A percentile compares a stretch with the other conserved stretches of the same genome.
Conservation (phyloP, 2,113 vertebrate genomes). For the Todiramphus chloris region DNA sequence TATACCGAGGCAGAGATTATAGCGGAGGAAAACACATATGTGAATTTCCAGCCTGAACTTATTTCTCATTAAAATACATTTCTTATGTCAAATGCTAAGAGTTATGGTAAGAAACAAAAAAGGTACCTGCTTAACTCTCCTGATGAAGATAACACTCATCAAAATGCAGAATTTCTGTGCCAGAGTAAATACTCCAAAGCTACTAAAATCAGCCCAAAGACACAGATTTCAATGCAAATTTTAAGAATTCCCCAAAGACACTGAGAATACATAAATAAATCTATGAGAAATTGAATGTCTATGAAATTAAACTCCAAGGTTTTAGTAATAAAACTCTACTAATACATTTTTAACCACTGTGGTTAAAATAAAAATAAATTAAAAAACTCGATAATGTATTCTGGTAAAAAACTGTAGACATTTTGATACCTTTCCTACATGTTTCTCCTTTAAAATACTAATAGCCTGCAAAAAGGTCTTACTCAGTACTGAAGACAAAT, state of each 20-base stretch:
- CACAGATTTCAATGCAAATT: neutral
- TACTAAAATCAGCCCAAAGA: neutral
- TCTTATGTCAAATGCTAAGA: neutral
- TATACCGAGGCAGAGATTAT: neutral
- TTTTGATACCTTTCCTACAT: neutral
- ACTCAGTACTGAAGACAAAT: neutral
- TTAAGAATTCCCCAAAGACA: neutral
- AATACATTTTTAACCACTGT: neutral
- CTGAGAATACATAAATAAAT: neutral
- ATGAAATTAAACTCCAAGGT: neutral
- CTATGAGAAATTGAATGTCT: neutral
- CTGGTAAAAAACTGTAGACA: neutral
- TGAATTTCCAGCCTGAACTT: neutral
- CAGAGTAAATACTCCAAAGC: neutral
- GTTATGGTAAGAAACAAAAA: neutral
- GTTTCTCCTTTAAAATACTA: neutral
- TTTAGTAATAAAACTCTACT: neutral
- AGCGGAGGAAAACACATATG: neutral
- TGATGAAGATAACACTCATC: neutral
- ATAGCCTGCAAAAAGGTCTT: neutral
- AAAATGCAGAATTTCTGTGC: neutral
- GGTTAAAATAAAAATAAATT: neutral
- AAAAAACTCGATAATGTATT: rapidly evolving
- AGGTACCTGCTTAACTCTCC: neutral
- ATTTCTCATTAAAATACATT: neutral